Base-by-base conservation (phyloP, 1,140 invertebrate genomes). In the Oedothorax gibbosus region DNA sequence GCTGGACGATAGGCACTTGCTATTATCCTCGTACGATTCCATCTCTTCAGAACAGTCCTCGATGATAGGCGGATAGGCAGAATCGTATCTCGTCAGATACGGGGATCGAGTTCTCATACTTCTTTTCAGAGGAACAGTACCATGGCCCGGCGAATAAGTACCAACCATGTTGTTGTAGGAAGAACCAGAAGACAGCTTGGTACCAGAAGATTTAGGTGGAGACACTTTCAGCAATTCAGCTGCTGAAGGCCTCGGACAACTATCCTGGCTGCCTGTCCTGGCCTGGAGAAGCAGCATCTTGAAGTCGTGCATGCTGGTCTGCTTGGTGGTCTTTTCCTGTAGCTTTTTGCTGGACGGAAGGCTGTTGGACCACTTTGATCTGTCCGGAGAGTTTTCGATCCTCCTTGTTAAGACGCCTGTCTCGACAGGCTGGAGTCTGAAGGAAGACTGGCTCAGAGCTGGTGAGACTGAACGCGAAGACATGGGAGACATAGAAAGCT, bases 171-270 rank as follows among this genome's bases (percentile, higher is more conserved):
- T 81, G 62, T 73, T 54, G 6, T 53, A 20, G 5, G 73, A 76
- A 18, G 18, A 49, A 49, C 72, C 21, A 12, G 49, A 21, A 15
- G 56, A 54, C 5, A 57, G 35, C 57, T 66, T 71, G n/a, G 54
- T 14, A 15, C 56, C 51, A 0, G 78, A 77, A 4, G 20, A 49
- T 18, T 86, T 88, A 14, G 86, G 73, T 57, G 87, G 87, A 21
- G 94, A 93, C 51, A 95, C 89, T 90, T 95, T 95, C 8, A 97
- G 88, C 89, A 95, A 93, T 89, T 97, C 95, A 6, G 96, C 95
- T 7, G 95, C 95, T 15, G 95, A 96, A 0, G 95, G 89, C 87
- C 94, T 94, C 10, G 90, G 35, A 88, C 88, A 85, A 89, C 90
- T 88, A 92, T 90, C 85, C 92, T 91, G 88, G 91, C 90, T 83